phyloP scores from a whole-genome alignment of 2,888 invertebrate genomes.

The Idaea straminata region DNA sequence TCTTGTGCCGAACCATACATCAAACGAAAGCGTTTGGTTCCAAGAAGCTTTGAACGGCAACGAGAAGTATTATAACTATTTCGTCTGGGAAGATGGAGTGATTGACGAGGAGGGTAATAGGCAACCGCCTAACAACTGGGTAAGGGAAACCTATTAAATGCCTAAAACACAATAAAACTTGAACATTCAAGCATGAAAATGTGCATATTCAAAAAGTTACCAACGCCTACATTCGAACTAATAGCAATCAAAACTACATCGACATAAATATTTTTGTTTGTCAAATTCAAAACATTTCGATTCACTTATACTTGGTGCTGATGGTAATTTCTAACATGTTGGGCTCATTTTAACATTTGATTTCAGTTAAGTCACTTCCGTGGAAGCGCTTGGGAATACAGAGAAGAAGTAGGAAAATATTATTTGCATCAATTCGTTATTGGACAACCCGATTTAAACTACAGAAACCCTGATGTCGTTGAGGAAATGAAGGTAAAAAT shows the following conservation, averaged over 20 bases:
- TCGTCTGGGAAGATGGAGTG: constrained; percentile 84
- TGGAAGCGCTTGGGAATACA: constrained; percentile 87
- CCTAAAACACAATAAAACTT: neutral
- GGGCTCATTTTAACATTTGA: constrained; percentile 9
- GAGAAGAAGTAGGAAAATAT: constrained; percentile 81
- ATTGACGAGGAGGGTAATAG: constrained; percentile 63
- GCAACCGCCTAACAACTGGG: constrained; percentile 87
- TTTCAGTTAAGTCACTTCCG: constrained; percentile 79
- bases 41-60: constrained; percentile 82
- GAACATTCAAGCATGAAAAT: neutral
- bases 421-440: constrained; percentile 87
- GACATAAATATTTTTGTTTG: constrained; percentile 1
- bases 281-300: no score
- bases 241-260: no score
- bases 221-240: no score
- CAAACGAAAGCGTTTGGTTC: constrained; percentile 93
- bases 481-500: constrained; percentile 75
- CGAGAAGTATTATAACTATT: constrained; percentile 85
- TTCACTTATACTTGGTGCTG: no score
- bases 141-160: constrained; percentile 42
- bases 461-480: constrained; percentile 83
- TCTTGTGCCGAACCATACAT: constrained; percentile 88
- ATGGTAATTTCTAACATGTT: no score
- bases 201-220: no score
- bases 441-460: constrained; percentile 88